Evolutionary conservation across 2,888 invertebrate genomes (phyloP).

Genomic region (Hofmannophila pseudospretella): DNA sequence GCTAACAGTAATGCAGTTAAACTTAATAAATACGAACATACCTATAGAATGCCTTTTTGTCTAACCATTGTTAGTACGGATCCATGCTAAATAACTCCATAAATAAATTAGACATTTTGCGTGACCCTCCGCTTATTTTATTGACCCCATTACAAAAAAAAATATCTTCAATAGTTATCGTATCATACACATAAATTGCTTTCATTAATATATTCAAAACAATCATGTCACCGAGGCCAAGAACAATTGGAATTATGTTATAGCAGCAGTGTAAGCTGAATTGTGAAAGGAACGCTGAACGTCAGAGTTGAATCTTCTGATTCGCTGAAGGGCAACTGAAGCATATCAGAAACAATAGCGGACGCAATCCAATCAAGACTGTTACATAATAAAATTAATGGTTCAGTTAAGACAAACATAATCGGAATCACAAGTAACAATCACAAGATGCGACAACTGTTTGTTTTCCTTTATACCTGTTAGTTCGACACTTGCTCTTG

Average conservation of each 20-base stretch:
- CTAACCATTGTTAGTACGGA: too few species aligned
- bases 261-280: conserved; percentile 30
- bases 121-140: too few species aligned
- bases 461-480: neutral
- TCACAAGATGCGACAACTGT: neutral
- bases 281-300: conserved; percentile 37
- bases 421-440: neutral
- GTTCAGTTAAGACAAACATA: neutral
- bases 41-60: too few species aligned
- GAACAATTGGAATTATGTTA: conserved; percentile 35
- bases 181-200: conserved; percentile 1
- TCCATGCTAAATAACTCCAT: too few species aligned
- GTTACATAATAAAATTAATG: conserved; percentile 3
- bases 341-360: conserved; percentile 12
- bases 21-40: too few species aligned
- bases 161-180: neutral
- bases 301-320: conserved; percentile 15
- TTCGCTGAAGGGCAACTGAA: conserved; percentile 17
- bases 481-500: too few species aligned
- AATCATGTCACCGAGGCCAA: conserved; percentile 32
- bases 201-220: conserved; percentile 18
- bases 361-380: conserved; percentile 8
- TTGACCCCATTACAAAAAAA: neutral
- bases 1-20: too few species aligned
- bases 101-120: too few species aligned